phyloP scores from a whole-genome alignment of 2,888 invertebrate species.

The Drosophila helvetica region DNA sequence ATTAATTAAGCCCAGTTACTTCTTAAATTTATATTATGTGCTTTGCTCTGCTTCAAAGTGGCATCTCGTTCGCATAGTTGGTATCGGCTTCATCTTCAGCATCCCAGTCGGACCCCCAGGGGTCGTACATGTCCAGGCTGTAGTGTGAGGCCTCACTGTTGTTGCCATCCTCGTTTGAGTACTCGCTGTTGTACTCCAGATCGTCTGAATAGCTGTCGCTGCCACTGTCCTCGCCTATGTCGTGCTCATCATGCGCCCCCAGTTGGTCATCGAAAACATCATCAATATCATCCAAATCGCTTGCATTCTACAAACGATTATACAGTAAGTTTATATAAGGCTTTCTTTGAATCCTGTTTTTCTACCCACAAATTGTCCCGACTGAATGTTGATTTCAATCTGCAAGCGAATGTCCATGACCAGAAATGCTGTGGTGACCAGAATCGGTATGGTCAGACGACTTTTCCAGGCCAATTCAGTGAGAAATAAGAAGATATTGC shows the following conservation, averaged over 20 bases:
- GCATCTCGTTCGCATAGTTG: slow-evolving; percentile 34
- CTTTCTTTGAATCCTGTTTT: background rate
- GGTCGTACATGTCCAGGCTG: slow-evolving; percentile 57
- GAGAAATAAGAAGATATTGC: slow-evolving; percentile 87
- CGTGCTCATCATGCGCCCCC: slow-evolving; percentile 55
- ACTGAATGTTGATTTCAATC: slow-evolving; percentile 87
- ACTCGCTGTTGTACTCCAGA: slow-evolving; percentile 66
- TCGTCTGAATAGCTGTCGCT: slow-evolving; percentile 73
- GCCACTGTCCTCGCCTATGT: slow-evolving; percentile 73
- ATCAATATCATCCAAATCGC: slow-evolving; percentile 76
- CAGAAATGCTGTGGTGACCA: slow-evolving; percentile 88
- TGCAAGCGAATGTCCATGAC: slow-evolving; percentile 88
- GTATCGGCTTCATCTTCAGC: slow-evolving; percentile 48
- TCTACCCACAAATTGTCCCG: slow-evolving; percentile 82
- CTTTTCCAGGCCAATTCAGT: slow-evolving; percentile 90
- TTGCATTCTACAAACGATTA: slow-evolving; percentile 69
- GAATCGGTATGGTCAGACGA: slow-evolving; percentile 87
- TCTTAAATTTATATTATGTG: slow-evolving; percentile 46
- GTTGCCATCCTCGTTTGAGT: slow-evolving; percentile 67
- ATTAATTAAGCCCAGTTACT: slow-evolving; percentile 23
- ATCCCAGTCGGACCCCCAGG: slow-evolving; percentile 58
- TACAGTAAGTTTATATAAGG: background rate
- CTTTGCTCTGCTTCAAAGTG: slow-evolving; percentile 35
- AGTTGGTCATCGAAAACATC: slow-evolving; percentile 63
- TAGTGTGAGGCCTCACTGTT: slow-evolving; percentile 57